Evolutionary conservation across 2,888 invertebrate genomes (phyloP).

Genomic region (Sinhomidia bicolor): DNA sequence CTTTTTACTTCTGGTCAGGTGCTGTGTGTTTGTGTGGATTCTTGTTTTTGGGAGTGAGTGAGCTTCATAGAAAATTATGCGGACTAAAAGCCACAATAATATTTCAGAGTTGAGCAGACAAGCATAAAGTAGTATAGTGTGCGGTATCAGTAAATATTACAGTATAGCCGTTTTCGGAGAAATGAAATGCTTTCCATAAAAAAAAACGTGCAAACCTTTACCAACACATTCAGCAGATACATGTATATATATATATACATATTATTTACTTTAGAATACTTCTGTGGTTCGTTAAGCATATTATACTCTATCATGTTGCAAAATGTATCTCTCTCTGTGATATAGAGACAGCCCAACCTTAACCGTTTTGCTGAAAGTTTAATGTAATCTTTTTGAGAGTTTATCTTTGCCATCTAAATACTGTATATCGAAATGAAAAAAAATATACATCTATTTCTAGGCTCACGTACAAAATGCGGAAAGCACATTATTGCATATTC

Average conservation of each 20-base stretch:
- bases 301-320: no score
- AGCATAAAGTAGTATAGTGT: background rate
- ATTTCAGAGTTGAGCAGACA: conserved; percentile 15
- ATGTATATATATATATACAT: no score
- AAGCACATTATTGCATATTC: background rate
- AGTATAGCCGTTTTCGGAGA: background rate
- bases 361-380: conserved; percentile 45
- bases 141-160: background rate
- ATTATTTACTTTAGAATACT: background rate
- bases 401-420: no score
- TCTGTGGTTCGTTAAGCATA: background rate
- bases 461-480: background rate
- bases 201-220: background rate
- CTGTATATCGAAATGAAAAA: background rate
- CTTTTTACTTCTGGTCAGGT: no score
- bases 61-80: background rate
- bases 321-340: no score
- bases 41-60: background rate
- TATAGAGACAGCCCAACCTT: no score
- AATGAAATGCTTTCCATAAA: background rate
- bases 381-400: conserved; percentile 28
- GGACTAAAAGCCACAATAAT: conserved; percentile 7
- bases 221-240: background rate
- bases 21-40: background rate
- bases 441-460: background rate